These are phyloP conservation scores for Pandemis cinnamomeana DNA, from an alignment of 2,888 invertebrate species.

Conservation along the genomic window DNA sequence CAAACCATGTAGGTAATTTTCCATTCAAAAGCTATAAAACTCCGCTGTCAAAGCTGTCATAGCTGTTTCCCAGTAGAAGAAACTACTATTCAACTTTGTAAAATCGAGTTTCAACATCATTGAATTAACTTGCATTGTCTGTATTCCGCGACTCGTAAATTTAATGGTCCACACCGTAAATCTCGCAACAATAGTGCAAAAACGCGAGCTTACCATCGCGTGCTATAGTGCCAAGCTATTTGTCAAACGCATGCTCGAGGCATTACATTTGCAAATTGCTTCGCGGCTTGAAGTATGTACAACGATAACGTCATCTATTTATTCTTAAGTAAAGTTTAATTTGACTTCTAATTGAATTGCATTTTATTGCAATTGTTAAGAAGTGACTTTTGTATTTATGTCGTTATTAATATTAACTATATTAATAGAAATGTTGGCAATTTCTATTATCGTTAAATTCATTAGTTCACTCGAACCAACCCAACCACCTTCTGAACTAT, in stretches of 20 bases:
- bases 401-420: too few relatives aligned
- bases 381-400: too few relatives aligned
- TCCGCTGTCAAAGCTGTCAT: conserved; percentile 28
- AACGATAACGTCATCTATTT: not conserved
- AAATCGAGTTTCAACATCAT: conserved; percentile 40
- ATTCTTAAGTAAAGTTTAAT: not conserved
- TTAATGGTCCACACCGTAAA: conserved; percentile 58
- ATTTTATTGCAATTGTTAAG: too few relatives aligned
- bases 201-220: conserved; percentile 48
- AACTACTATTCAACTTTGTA: conserved; percentile 34
- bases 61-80: conserved; percentile 18
- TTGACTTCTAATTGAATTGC: too few relatives aligned
- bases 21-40: not conserved
- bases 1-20: not conserved
- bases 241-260: not conserved
- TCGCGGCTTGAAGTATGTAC: not conserved
- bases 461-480: too few relatives aligned
- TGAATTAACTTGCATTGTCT: conserved; percentile 54
- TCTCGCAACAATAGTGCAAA: conserved; percentile 62
- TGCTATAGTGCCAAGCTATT: conserved; percentile 11
- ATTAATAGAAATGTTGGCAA: too few relatives aligned
- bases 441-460: too few relatives aligned
- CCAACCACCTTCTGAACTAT: too few relatives aligned
- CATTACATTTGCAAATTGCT: not conserved
- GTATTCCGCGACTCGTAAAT: conserved; percentile 60